Evolutionary conservation across 2,888 invertebrate genomes (phyloP), one percentile per base, ranked within the genome.

Genomic region (Julus scandinavius): DNA sequence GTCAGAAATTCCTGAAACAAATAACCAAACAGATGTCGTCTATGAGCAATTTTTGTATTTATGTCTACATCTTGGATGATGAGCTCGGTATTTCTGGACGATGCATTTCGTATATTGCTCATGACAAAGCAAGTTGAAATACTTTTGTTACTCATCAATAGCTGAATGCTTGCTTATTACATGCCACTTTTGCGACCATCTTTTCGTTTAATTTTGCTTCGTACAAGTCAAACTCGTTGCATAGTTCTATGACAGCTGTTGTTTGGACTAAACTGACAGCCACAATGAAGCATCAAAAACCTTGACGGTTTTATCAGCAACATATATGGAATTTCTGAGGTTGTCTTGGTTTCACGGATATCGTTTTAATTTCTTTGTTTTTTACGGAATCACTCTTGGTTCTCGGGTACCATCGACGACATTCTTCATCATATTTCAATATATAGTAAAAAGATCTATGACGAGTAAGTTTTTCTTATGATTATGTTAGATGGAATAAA

Each of bases 231-330:
- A 58, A 58, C 58, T 11, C 58, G 15, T 58, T 58, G 58, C 58
- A 58, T 63, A 20, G n/a, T 63, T 63, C n/a, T 63, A 63, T 63
- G 63, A 63, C 63, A 63, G 63, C 63, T 20, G 63, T n/a, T n/a
- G 20, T n/a, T 63, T 63, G 3, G 20, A 4, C 63, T n/a, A 20
- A 63, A 63, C n/a, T 63, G 63, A 63, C 63, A 63, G 63, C 20
- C n/a, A 20, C 63, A 63, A 63, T 63, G 63, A 63, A 63, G 63
- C 63, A 63, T 63, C 63, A 63, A 63, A 63, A 49, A 58, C 15
- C 63, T n/a, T n/a, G 63, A n/a, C 20, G 15, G 63, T 63, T 63
- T 6, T 4, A 15, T 63, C 63, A n/a, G 63, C n/a, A 63, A 63
- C n/a, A 63, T 63, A 63, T 63, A 6, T 63, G 63, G 63, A n/a